Conservation (phyloP, 1,140 invertebrate genomes). For the Pachyrhynchus sulphureomaculatus region DNA sequence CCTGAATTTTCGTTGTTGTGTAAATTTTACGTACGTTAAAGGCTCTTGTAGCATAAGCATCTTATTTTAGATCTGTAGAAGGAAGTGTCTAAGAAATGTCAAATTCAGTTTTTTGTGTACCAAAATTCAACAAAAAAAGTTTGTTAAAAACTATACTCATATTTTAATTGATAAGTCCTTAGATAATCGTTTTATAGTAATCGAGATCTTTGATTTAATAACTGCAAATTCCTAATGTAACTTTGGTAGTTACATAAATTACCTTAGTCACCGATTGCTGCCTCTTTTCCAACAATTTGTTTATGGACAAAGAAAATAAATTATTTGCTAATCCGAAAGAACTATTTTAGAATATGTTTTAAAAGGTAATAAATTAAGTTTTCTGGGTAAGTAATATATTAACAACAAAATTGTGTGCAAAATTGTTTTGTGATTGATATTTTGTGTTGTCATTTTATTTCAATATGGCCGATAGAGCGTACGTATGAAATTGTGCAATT, state of each 20-base stretch:
- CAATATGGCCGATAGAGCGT: constrained; percentile 44
- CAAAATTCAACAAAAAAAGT: constrained; percentile 15
- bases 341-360: too few species aligned
- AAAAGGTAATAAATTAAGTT: neutral
- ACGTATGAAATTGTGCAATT: constrained; percentile 37
- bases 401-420: neutral
- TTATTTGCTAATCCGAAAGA: too few species aligned
- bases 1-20: too few species aligned
- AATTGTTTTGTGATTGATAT: constrained; percentile 12
- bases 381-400: neutral
- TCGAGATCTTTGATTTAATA: too few species aligned
- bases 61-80: too few species aligned
- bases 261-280: too few species aligned
- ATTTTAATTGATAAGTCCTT: neutral
- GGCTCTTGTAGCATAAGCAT: too few species aligned
- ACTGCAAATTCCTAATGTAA: too few species aligned
- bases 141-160: neutral
- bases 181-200: neutral
- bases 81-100: constrained; percentile 7
- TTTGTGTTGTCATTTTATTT: constrained; percentile 42
- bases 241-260: too few species aligned
- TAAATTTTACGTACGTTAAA: too few species aligned
- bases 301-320: too few species aligned
- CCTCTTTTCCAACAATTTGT: too few species aligned
- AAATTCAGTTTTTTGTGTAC: constrained; percentile 15